Conservation (phyloP, 2,113 vertebrate genomes). For the Chaenogobius annularis region DNA sequence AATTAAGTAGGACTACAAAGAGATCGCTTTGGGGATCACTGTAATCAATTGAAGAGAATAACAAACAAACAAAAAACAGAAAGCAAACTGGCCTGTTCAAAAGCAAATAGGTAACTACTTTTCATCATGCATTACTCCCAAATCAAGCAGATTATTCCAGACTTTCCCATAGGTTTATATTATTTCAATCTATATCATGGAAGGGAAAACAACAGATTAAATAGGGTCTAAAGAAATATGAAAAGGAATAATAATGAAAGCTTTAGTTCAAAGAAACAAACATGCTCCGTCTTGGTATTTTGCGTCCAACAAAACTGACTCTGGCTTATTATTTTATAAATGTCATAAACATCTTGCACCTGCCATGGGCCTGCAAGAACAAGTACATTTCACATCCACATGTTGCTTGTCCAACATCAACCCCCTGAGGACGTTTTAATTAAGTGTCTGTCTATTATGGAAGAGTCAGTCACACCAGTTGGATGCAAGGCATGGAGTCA, state of each 20-base stretch:
- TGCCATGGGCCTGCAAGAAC: constrained; percentile 11
- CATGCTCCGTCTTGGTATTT: neutral
- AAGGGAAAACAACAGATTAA: too few relatives aligned
- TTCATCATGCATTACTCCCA: too few relatives aligned
- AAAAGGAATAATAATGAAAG: neutral
- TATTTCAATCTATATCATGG: too few relatives aligned
- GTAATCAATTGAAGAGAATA: too few relatives aligned
- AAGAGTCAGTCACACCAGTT: neutral
- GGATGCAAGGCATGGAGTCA: neutral
- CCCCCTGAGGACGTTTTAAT: constrained; percentile 1
- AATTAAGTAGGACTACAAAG: neutral
- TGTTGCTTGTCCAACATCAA: neutral
- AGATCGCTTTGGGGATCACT: too few relatives aligned
- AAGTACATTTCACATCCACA: constrained; percentile 3
- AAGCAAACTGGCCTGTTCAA: too few relatives aligned
- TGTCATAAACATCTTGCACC: constrained; percentile 6
- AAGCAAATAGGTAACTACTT: too few relatives aligned
- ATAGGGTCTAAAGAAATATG: neutral
- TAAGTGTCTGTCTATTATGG: neutral
- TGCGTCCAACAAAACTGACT: neutral
- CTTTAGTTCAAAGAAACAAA: neutral
- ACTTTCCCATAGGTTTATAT: too few relatives aligned
- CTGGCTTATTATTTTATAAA: neutral
- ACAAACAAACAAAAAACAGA: too few relatives aligned
- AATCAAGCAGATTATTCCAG: too few relatives aligned